Conservation (phyloP, 2,113 vertebrate species). For the Helogale parvula region DNA sequence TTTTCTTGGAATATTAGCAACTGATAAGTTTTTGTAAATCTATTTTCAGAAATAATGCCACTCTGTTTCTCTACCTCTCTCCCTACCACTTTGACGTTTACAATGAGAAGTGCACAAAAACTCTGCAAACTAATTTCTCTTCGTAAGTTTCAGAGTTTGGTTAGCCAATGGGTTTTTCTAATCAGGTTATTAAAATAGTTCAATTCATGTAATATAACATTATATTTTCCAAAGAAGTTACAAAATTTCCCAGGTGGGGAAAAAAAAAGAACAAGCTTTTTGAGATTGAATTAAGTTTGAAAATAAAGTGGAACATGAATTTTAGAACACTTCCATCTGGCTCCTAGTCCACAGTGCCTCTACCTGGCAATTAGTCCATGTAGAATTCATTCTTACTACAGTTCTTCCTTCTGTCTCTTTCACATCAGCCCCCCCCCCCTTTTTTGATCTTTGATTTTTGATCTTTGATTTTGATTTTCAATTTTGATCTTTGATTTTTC, state of each 20-base stretch:
- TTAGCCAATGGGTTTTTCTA: neutral
- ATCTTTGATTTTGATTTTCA: too few species aligned
- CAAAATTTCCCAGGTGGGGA: neutral
- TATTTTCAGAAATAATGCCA: neutral
- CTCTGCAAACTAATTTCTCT: neutral
- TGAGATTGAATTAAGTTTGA: neutral
- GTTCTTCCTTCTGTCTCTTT: neutral
- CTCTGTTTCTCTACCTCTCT: neutral
- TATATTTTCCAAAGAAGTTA: neutral
- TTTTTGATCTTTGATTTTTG: neutral
- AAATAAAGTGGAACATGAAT: neutral
- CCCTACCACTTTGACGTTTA: neutral
- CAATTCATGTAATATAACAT: neutral
- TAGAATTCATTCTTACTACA: neutral
- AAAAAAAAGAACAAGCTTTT: neutral
- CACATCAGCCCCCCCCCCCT: neutral
- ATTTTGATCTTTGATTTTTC: neutral
- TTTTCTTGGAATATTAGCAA: neutral
- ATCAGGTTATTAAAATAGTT: neutral
- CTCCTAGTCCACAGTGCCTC: neutral
- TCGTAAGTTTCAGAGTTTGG: neutral
- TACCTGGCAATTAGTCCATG: neutral
- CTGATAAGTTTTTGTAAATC: neutral
- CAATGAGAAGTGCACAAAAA: neutral
- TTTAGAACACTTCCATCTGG: neutral